Evolutionary conservation across 2,797 vertebrate genomes (phyloP).

Genomic region (Rhinatrema bivittatum): DNA sequence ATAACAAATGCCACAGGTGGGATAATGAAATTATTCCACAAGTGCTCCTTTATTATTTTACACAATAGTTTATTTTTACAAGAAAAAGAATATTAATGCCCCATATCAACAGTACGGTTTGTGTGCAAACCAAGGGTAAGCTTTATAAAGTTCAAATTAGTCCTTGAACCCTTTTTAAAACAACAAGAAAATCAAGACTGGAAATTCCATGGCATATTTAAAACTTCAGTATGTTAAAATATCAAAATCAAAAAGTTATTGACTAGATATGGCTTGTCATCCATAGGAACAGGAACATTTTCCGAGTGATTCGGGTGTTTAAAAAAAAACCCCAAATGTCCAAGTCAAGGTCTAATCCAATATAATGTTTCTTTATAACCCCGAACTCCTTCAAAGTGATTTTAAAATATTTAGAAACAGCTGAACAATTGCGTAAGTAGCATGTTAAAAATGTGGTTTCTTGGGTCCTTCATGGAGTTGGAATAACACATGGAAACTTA

Average conservation of each 20-base stretch:
- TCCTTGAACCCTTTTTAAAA: constrained; percentile 68
- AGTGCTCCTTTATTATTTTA: constrained; percentile 60
- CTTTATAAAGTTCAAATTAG: constrained; percentile 77
- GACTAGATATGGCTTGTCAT: constrained; percentile 99
- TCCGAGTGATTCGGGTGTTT: constrained; percentile 46
- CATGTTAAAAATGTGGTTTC: constrained; percentile 48
- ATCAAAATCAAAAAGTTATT: constrained; percentile 77
- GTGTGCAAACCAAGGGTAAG: constrained; percentile 90
- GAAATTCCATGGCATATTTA: constrained; percentile 72
- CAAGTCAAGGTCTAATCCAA: background rate
- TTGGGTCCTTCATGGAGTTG: constrained; percentile 56
- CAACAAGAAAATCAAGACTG: constrained; percentile 63
- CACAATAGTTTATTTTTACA: constrained; percentile 59
- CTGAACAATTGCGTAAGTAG: constrained; percentile 41
- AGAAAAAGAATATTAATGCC: constrained; percentile 79
- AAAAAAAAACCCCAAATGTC: background rate
- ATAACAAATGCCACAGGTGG: constrained; percentile 38
- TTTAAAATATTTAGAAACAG: constrained; percentile 48
- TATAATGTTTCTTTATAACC: constrained; percentile 27
- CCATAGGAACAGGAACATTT: constrained; percentile 72
- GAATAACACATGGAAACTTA: constrained; percentile 65
- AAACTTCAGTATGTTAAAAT: constrained; percentile 71
- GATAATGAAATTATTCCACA: constrained; percentile 45
- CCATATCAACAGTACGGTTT: constrained; percentile 81
- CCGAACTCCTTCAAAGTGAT: constrained; percentile 40